phyloP scores from a whole-genome alignment of 1,140 invertebrate genomes.

The Macrobrachium rosenbergii region DNA sequence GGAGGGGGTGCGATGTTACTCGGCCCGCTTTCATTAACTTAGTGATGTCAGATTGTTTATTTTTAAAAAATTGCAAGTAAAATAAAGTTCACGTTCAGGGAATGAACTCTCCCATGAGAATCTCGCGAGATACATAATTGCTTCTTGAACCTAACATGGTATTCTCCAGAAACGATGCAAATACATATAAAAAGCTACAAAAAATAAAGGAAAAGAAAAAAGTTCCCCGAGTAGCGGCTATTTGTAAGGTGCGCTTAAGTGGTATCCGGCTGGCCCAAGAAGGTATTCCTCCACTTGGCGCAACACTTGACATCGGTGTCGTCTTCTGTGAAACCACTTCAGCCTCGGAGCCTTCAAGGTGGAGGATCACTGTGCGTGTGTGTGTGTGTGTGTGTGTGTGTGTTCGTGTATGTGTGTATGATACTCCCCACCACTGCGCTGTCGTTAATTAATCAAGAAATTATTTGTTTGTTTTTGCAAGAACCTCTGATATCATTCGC shows the following conservation, averaged over 20 bases:
- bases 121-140: too few species aligned
- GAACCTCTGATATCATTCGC: too few species aligned
- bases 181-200: not conserved
- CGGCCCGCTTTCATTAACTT: not conserved
- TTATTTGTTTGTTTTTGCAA: too few species aligned
- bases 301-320: conserved; percentile 57
- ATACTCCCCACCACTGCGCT: too few species aligned
- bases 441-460: too few species aligned
- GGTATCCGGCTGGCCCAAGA: conserved; percentile 61
- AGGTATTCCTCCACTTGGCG: conserved; percentile 59
- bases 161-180: too few species aligned
- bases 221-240: conserved; percentile 54
- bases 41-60: not conserved
- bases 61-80: not conserved
- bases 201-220: conserved; percentile 45
- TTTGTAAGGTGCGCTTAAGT: conserved; percentile 62
- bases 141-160: too few species aligned
- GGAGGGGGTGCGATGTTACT: not conserved
- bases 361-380: not conserved
- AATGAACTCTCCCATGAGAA: too few species aligned
- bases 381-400: conserved; percentile 4
- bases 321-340: conserved; percentile 50
- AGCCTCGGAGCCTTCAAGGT: not conserved
- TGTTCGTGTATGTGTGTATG: not conserved
- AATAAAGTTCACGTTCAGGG: too few species aligned